Conservation (phyloP, 2,888 invertebrate genomes). For the Galeopsomyia nigrocyanea region DNA sequence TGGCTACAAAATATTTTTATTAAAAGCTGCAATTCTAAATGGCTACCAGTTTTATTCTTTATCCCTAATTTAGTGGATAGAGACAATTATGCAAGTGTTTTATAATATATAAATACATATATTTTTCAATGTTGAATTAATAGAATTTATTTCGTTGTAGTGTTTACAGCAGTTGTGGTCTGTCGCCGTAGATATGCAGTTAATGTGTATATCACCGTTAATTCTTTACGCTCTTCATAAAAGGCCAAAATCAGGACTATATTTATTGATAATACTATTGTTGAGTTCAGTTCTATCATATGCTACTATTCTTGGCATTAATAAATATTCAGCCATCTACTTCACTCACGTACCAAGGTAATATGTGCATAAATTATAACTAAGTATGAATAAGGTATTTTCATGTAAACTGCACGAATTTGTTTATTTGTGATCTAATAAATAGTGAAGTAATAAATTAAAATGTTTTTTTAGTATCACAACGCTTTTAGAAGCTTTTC, state of each 20-base stretch:
- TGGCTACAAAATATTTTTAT: neutral
- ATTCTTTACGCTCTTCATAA: constrained; percentile 70
- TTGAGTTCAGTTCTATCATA: constrained; percentile 60
- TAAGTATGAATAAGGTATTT: neutral
- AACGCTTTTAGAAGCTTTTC: constrained; percentile 7
- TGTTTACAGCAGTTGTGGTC: constrained; percentile 74
- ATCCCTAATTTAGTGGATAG: constrained; percentile 70
- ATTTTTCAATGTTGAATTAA: neutral
- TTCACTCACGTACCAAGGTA: constrained; percentile 64
- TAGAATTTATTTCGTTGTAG: constrained; percentile 48
- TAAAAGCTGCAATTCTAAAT: constrained; percentile 54
- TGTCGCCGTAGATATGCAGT: constrained; percentile 73
- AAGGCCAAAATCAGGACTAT: constrained; percentile 62
- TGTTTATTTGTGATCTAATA: neutral
- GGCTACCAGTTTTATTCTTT: constrained; percentile 71
- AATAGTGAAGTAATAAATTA: too few relatives aligned
- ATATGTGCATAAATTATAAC: too few relatives aligned
- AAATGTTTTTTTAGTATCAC: neutral
- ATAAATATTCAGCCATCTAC: constrained; percentile 65
- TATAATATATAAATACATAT: neutral
- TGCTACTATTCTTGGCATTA: constrained; percentile 62
- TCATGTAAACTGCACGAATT: too few relatives aligned
- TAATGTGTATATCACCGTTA: constrained; percentile 72
- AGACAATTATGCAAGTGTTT: constrained; percentile 60
- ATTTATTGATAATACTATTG: constrained; percentile 53